Evolutionary conservation across 2,797 vertebrate genomes (phyloP), one percentile per base, ranked within the genome.

Genomic region (Scolopax rusticola): DNA sequence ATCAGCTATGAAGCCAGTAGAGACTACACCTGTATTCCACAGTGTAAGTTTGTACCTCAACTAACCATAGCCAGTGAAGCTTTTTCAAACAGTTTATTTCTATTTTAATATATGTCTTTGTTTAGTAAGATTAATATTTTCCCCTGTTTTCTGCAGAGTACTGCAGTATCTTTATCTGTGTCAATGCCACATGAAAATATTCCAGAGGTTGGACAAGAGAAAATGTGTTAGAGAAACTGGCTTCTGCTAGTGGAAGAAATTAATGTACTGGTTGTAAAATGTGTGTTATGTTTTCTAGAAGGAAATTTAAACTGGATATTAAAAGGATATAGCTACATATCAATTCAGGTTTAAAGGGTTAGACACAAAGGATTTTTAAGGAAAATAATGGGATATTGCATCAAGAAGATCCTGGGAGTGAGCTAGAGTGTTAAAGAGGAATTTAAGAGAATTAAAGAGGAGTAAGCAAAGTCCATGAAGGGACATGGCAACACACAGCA

Each of bases 401-500:
- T 51, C 19, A 87, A 36, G 8, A 28, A 87, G 71, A 21, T 8
- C 14, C 36, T 50, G n/a, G 18, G 8, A 83, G 18, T 54, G 28
- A 48, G 21, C 6, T 11, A 67, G 8, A 41, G 18, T 33, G 40
- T 73, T 41, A 32, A 68, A 30, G 45, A 23, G 4, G 21, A 21
- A 3, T 6, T 12, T 47, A 45, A 61, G 8, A 40, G 20, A 28
- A 40, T 71, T 41, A 32, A 69, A 27, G 47, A 23, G 3, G 21
- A 19, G 2, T 6, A 21, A 54, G 28, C 0, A 3, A 83, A 21
- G 25, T 19, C 47, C 48, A 13, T 18, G 23, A 59, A 63, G 28
- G 11, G 14, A 20, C 19, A 4, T 3, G 12, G 16, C 3, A 5
- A 10, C 50, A 68, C 1, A 1, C n/a, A 36, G 25, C 41, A 7